These are phyloP conservation scores for Thelaira solivaga DNA, from an alignment of 2,888 invertebrate species.

Conservation along the genomic window DNA sequence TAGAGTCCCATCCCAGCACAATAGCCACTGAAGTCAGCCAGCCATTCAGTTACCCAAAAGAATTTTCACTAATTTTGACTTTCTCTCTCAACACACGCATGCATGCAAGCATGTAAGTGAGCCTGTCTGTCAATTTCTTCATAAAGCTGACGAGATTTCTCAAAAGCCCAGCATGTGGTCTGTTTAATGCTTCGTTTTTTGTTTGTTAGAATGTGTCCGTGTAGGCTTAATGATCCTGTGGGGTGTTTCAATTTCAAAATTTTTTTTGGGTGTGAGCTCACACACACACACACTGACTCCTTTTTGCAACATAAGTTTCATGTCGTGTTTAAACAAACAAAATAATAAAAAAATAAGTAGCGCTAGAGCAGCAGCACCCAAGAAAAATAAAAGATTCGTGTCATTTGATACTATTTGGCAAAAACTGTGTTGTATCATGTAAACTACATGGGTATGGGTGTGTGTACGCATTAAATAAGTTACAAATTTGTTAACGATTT, in stretches of 20 bases:
- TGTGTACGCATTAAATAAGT: constrained; percentile 30
- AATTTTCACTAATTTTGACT: constrained; percentile 53
- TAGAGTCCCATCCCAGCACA: constrained; percentile 6
- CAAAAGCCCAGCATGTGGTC: constrained; percentile 62
- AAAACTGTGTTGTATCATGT: constrained; percentile 48
- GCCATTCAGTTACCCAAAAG: neutral
- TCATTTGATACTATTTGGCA: constrained; percentile 74
- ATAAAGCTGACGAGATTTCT: constrained; percentile 51
- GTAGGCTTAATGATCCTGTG: constrained; percentile 59
- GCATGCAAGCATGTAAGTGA: constrained; percentile 33
- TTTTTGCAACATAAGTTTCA: constrained; percentile 33
- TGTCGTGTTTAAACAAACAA: constrained; percentile 30
- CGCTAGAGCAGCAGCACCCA: neutral
- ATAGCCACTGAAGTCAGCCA: too few relatives aligned
- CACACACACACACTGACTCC: neutral
- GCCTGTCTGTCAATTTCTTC: constrained; percentile 26
- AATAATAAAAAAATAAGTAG: neutral
- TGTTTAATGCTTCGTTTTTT: constrained; percentile 40
- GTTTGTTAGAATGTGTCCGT: neutral
- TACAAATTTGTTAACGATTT: constrained; percentile 49
- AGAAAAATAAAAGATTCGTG: constrained; percentile 71
- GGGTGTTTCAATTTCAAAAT: constrained; percentile 27
- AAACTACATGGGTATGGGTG: neutral
- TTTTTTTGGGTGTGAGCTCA: constrained; percentile 46
- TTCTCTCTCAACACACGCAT: constrained; percentile 35